A percentile compares a stretch with the other conserved stretches of the same genome.
These are phyloP conservation scores for Lepeophtheirus nordmannii DNA, from an alignment of 2,888 invertebrate genomes.

Conservation along the genomic window DNA sequence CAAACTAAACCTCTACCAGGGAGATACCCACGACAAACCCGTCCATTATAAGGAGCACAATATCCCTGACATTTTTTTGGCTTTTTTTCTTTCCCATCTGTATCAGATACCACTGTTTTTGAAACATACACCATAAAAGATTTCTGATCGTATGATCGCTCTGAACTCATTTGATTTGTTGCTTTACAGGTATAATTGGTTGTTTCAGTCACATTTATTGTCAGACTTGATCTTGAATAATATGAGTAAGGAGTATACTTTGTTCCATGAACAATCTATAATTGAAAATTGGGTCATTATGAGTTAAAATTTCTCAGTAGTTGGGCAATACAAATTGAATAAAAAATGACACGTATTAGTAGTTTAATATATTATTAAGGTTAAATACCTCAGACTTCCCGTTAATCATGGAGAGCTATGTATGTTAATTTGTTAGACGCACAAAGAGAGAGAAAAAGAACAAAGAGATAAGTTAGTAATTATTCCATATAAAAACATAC, in stretches of 20 bases:
- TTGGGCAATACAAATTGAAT: background rate
- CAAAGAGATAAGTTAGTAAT: too few relatives aligned
- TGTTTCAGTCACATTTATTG: slow-evolving; percentile 31
- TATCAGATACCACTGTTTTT: background rate
- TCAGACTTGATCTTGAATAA: slow-evolving; percentile 30
- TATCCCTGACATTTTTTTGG: slow-evolving; percentile 41
- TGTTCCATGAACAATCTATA: slow-evolving; percentile 19
- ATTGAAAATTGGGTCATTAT: slow-evolving; percentile 1
- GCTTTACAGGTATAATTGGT: slow-evolving; percentile 31
- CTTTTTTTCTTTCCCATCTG: background rate
- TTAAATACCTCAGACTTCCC: background rate
- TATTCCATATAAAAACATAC: too few relatives aligned
- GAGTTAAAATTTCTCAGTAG: background rate
- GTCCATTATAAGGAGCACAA: slow-evolving; percentile 73
- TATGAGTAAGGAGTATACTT: slow-evolving; percentile 28
- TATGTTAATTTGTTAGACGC: background rate
- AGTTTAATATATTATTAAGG: background rate
- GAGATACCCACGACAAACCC: slow-evolving; percentile 51
- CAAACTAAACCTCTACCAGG: slow-evolving; percentile 50
- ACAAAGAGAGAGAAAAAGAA: too few relatives aligned
- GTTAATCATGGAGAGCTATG: background rate
- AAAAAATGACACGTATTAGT: background rate
- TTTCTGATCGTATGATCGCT: slow-evolving; percentile 13
- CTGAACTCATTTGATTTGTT: slow-evolving; percentile 27
- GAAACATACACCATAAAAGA: slow-evolving; percentile 18